phyloP scores from a whole-genome alignment of 1,140 invertebrate species.

The Aphidius gifuensis region DNA sequence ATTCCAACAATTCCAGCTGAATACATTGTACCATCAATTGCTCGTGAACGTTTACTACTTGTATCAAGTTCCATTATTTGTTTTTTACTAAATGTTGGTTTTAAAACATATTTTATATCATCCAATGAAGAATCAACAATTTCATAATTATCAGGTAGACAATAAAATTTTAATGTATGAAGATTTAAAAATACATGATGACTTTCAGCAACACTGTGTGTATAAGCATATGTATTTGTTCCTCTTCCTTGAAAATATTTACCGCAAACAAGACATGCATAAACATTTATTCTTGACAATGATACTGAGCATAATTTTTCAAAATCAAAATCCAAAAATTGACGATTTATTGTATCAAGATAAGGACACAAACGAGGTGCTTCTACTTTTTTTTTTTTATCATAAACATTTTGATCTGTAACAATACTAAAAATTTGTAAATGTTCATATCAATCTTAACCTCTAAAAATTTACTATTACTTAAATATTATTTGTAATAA shows the following conservation, averaged over 20 bases:
- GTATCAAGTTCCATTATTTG: slow-evolving; percentile 81
- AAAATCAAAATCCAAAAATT: slow-evolving; percentile 99
- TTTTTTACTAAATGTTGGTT: slow-evolving; percentile 88
- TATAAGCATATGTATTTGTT: slow-evolving; percentile 97
- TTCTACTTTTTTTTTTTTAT: slow-evolving; percentile 28
- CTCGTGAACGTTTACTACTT: slow-evolving; percentile 84
- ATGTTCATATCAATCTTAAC: neutral
- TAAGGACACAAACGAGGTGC: slow-evolving; percentile 76
- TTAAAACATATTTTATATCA: slow-evolving; percentile 98
- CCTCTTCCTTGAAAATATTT: slow-evolving; percentile 99
- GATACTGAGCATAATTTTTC: slow-evolving; percentile 99
- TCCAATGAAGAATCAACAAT: slow-evolving; percentile 98
- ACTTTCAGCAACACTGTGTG: slow-evolving; percentile 93
- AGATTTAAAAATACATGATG: slow-evolving; percentile 99
- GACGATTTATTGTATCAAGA: slow-evolving; percentile 93
- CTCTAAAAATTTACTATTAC: too few species aligned
- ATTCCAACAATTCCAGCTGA: slow-evolving; percentile 94
- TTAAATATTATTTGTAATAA: slow-evolving; percentile 2
- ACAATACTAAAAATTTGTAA: neutral
- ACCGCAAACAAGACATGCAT: slow-evolving; percentile 99
- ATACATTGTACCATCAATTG: slow-evolving; percentile 96
- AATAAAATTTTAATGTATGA: slow-evolving; percentile 97
- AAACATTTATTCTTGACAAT: slow-evolving; percentile 97
- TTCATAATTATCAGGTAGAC: slow-evolving; percentile 99
- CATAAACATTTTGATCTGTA: slow-evolving; percentile 23